Evolutionary conservation across 2,113 vertebrate species (phyloP), one percentile per base, ranked within the genome.

Genomic region (Centropristis striata): DNA sequence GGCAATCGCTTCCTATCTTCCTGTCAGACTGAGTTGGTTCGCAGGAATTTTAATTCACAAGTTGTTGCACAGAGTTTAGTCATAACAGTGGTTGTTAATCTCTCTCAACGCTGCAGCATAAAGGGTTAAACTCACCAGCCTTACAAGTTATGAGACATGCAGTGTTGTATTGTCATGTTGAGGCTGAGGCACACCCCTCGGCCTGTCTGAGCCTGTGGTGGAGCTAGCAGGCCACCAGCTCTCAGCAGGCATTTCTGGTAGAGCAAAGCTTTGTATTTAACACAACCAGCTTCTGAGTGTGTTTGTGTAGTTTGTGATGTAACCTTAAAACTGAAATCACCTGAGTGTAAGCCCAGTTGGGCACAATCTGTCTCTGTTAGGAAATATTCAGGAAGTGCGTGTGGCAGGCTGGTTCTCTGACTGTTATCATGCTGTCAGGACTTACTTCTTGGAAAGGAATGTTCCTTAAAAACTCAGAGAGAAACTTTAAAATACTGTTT

Each of bases 121-220:
- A 77, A n/a, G 27, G 54, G n/a, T 58, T 70, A 46, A 78, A 79
- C 27, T 49, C 71, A 23, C 0, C 51, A 9, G 65, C 16, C 25
- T 5, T 12, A 5, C 32, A 23, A 37, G 59, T 77, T 21, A 25
- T 53, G 21, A 75, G 42, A 60, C 50, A 61, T 13, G 21, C 47
- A 42, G 55, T 59, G 49, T 59, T 87, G 28, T 25, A 63, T 80
- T 73, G 28, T 83, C 11, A 32, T 54, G 54, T 76, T 71, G 53
- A 61, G 6, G 28, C 32, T 8, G 21, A 74, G 92, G 78, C 91
- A 82, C 90, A 90, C 92, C 91, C 71, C 73, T 83, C 28, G 74
- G 84, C 91, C 54, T 93, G 93, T 92, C 85, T 86, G 82, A 91
- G 90, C 92, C 75, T 93, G 91, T 73, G 67, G 72, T 54, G 75